These are phyloP conservation scores for Tipula lateralis DNA, from an alignment of 2,888 invertebrate genomes.

Conservation along the genomic window DNA sequence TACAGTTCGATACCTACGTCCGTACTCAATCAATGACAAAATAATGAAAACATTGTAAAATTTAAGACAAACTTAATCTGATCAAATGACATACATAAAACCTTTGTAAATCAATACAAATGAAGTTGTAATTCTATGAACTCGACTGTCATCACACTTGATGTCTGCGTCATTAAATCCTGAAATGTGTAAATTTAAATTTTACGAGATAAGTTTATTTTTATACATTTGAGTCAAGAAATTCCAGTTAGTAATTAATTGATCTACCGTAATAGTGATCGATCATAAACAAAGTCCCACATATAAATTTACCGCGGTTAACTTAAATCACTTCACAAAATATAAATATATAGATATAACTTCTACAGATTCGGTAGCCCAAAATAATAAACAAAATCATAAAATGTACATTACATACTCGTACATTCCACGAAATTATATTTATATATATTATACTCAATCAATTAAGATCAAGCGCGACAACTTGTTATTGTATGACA, in stretches of 20 bases:
- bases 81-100: not conserved
- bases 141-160: slow-evolving; percentile 1
- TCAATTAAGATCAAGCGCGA: not conserved
- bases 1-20: not conserved
- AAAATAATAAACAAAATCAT: not conserved
- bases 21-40: not conserved
- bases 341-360: not conserved
- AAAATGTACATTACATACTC: not conserved
- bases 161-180: not conserved
- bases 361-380: not conserved
- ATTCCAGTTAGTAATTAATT: not conserved
- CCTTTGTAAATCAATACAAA: not conserved
- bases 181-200: slow-evolving; percentile 1
- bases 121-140: not conserved
- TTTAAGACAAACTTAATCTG: not conserved
- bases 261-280: not conserved
- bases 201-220: not conserved
- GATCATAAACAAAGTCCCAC: not conserved
- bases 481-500: not conserved
- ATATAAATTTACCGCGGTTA: not conserved
- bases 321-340: not conserved
- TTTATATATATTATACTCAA: no score
- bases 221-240: not conserved
- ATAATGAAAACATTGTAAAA: not conserved
- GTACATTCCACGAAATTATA: not conserved